Evolutionary conservation across 2,797 vertebrate genomes (phyloP).

Genomic region (Yasuhikotakia modesta): DNA sequence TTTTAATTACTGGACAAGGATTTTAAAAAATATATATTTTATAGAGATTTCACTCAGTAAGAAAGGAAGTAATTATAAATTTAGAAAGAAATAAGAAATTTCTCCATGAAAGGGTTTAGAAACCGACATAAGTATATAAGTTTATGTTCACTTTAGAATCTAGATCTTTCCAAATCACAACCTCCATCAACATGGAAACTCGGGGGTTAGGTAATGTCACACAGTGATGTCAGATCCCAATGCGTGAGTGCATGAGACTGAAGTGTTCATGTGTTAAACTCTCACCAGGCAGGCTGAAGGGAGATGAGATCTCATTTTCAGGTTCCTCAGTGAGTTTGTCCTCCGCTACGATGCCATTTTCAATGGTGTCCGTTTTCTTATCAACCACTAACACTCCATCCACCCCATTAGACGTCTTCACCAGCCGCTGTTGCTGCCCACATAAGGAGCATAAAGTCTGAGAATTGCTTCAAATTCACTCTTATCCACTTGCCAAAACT

Average conservation of each 20-base stretch:
- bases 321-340: constrained; percentile 59
- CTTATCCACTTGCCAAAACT: no score
- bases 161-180: no score
- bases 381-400: constrained; percentile 52
- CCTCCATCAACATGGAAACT: no score
- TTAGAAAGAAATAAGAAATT: no score
- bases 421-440: constrained; percentile 61
- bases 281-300: constrained; percentile 59
- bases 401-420: constrained; percentile 53
- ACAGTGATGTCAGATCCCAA: neutral
- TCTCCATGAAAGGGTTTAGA: no score
- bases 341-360: constrained; percentile 55
- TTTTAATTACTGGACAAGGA: no score
- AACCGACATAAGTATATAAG: no score
- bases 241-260: neutral
- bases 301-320: constrained; percentile 59
- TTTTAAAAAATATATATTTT: no score
- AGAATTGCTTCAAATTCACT: neutral
- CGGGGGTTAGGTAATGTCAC: neutral
- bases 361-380: constrained; percentile 56
- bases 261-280: constrained; percentile 16
- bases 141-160: no score
- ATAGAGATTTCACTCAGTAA: no score
- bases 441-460: neutral
- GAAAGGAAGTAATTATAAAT: no score